Base-by-base conservation (phyloP, 2,797 vertebrate species). In the Pyrocephalus nanus region DNA sequence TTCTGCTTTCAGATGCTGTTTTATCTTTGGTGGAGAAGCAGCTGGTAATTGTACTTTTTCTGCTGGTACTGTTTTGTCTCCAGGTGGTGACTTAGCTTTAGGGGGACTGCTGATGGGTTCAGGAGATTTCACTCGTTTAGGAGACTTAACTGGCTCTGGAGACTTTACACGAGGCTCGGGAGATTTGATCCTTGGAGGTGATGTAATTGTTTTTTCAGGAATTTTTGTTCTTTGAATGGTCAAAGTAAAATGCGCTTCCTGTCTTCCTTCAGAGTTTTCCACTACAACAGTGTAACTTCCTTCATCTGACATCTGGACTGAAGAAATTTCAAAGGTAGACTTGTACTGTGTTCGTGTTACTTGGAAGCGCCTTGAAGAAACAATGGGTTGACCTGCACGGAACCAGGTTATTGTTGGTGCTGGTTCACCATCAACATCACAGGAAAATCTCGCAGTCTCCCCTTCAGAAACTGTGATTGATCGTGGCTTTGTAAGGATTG, bases 161-260 rank as follows among this genome's bases (percentile, higher is more conserved):
- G 99, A 98, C 97, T 98, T 99, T 34, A 99, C 97, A 53, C 81
- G 98, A 92, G 98, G 98, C 86, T 99, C 98, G 66, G 99, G 99
- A 95, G 99, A 99, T 94, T 98, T 99, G 73, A 99, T 96, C 95
- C 97, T 98, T 7, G 98, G 96, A 87, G 98, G 98, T 47, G 99
- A 96, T 25, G 98, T 97, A 64, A 98, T 90, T 27, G 98, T 93
- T 95, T 98, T 98, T 93, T 99, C 98, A 30, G 98, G 97, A 80
- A 98, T 97, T 94, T 97, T 98, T 93, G 97, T 95, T 95, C 98
- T 99, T 78, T 98, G 98, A 90, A 99, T 97, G 10, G 98, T 98
- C 95, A 99, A 97, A 91, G 97, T 99, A 88, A 99, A 99, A 88
- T 98, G 97, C 3, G 98, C 98, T 97, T 99, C 99, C 95, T 99